Percentiles rank a stretch among this genome's conserved stretches.
Evolutionary conservation across 2,113 vertebrate genomes (phyloP).

Genomic region (Crotalus tigris): DNA sequence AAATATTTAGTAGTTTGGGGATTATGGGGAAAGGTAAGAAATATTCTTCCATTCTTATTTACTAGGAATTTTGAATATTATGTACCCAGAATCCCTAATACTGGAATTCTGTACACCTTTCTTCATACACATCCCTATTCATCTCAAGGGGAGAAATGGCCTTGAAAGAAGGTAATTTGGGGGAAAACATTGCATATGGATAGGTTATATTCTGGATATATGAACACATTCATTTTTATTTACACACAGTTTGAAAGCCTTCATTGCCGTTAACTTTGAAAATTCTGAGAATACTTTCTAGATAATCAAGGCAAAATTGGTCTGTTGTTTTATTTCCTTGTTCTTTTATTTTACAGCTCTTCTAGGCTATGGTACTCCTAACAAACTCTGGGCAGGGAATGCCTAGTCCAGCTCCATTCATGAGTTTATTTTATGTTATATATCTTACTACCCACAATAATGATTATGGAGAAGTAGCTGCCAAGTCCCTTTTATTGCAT

Average conservation of each 20-base stretch:
- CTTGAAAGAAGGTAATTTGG: background rate
- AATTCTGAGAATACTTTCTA: background rate
- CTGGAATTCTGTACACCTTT: background rate
- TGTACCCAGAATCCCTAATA: background rate
- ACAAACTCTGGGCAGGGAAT: background rate
- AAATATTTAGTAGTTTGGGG: background rate
- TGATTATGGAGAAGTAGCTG: background rate
- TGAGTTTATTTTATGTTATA: background rate
- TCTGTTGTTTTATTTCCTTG: background rate
- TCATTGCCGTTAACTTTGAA: background rate
- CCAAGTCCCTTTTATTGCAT: background rate
- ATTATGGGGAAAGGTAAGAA: background rate
- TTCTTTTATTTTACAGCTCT: background rate
- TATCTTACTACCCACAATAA: background rate
- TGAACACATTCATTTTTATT: background rate
- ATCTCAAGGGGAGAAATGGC: background rate
- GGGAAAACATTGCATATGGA: background rate
- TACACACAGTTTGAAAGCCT: background rate
- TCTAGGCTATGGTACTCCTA: background rate
- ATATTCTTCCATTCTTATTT: background rate
- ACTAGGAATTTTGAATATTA: background rate
- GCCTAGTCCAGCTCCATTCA: background rate
- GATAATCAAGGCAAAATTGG: background rate
- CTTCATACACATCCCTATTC: too few relatives aligned
- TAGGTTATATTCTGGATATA: background rate